Evolutionary conservation across 2,888 invertebrate genomes (phyloP).

Genomic region (Parapristionchus giblindavisi): DNA sequence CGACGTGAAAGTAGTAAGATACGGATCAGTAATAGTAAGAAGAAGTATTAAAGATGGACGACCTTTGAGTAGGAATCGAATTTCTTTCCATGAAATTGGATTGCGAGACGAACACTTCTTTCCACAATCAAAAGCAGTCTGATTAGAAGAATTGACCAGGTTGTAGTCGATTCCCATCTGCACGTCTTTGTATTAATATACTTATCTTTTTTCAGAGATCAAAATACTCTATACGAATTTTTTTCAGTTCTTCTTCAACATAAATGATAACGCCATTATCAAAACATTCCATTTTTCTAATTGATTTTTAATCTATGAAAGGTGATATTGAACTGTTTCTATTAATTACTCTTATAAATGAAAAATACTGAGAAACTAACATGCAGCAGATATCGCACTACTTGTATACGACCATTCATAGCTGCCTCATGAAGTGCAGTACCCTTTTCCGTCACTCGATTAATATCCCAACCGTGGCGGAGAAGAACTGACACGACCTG

Average conservation of each 20-base stretch:
- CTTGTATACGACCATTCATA: slow-evolving; percentile 71
- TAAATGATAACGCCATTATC: no score
- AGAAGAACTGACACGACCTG: slow-evolving; percentile 70
- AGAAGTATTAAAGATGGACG: slow-evolving; percentile 41
- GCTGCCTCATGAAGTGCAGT: slow-evolving; percentile 73
- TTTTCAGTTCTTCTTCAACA: background rate
- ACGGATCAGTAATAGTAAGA: background rate
- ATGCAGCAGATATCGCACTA: slow-evolving; percentile 70
- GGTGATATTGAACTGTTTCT: background rate
- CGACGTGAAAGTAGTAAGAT: background rate
- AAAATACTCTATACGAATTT: no score
- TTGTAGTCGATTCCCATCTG: slow-evolving; percentile 73
- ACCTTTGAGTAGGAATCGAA: slow-evolving; percentile 73
- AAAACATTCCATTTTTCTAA: no score
- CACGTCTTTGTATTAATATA: slow-evolving; percentile 29
- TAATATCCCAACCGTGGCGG: slow-evolving; percentile 72
- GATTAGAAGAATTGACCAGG: slow-evolving; percentile 71
- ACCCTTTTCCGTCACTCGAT: slow-evolving; percentile 70
- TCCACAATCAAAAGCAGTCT: slow-evolving; percentile 72
- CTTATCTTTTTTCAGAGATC: no score
- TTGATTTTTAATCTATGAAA: no score
- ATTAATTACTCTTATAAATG: background rate
- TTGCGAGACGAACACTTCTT: slow-evolving; percentile 71
- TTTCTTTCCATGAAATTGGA: slow-evolving; percentile 71
- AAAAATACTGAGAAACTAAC: slow-evolving; percentile 45